A percentile compares a stretch with the other conserved stretches of the same genome.
These are phyloP conservation scores for Hofmannophila pseudospretella DNA, from an alignment of 2,888 invertebrate species.

Conservation along the genomic window DNA sequence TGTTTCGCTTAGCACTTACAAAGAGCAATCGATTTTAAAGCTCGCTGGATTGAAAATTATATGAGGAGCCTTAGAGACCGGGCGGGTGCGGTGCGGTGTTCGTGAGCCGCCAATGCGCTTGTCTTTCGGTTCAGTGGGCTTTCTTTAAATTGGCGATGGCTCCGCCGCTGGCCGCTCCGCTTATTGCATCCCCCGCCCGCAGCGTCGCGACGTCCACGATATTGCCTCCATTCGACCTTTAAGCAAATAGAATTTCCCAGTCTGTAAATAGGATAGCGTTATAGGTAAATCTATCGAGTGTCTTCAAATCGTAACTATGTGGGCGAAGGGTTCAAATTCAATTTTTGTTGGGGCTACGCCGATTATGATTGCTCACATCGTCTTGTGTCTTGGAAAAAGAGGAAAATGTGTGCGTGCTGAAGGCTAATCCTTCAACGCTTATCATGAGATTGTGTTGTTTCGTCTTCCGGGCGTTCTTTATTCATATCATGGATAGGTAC, in stretches of 20 bases:
- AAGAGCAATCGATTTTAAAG: slow-evolving; percentile 76
- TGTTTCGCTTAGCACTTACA: slow-evolving; percentile 70
- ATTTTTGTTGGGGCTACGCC: slow-evolving; percentile 52
- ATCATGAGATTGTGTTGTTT: slow-evolving; percentile 59
- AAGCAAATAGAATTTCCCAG: slow-evolving; percentile 74
- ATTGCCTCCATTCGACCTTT: slow-evolving; percentile 75
- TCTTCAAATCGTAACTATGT: slow-evolving; percentile 48
- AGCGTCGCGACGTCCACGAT: slow-evolving; percentile 71
- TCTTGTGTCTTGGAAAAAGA: slow-evolving; percentile 4
- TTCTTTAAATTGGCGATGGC: slow-evolving; percentile 79
- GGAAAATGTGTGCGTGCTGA: slow-evolving; percentile 65
- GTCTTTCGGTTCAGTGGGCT: slow-evolving; percentile 79
- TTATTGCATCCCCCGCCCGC: slow-evolving; percentile 73
- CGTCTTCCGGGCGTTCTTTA: slow-evolving; percentile 46
- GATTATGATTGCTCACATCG: slow-evolving; percentile 37
- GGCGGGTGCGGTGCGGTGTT: slow-evolving; percentile 55
- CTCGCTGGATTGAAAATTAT: slow-evolving; percentile 78
- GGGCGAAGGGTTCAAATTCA: slow-evolving; percentile 54
- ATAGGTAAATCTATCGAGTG: slow-evolving; percentile 61
- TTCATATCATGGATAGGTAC: slow-evolving; percentile 61
- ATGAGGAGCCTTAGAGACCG: slow-evolving; percentile 68
- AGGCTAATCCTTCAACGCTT: slow-evolving; percentile 59
- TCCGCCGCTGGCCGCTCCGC: slow-evolving; percentile 67
- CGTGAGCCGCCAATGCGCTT: slow-evolving; percentile 78
- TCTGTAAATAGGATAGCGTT: slow-evolving; percentile 68